Percentiles rank a stretch among this genome's conserved stretches.
Evolutionary conservation across 2,797 vertebrate species (phyloP).

Genomic region (Rhinatrema bivittatum): DNA sequence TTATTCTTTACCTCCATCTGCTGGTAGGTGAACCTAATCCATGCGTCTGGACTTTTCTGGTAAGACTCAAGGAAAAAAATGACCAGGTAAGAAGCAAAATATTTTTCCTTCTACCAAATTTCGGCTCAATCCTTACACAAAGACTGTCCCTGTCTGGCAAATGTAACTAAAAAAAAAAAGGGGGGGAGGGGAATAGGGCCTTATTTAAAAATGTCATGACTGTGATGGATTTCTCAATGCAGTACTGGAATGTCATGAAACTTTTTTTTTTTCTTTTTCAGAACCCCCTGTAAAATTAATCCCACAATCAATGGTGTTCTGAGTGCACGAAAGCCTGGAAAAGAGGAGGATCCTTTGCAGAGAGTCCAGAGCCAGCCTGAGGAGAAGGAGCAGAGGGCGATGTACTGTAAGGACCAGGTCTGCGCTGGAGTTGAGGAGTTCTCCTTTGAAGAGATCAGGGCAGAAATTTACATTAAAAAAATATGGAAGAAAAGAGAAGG

Average conservation of each 20-base stretch:
- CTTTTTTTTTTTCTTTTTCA: slow-evolving; percentile 27
- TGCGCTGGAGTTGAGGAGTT: slow-evolving; percentile 83
- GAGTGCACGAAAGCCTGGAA: slow-evolving; percentile 72
- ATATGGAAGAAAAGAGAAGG: slow-evolving; percentile 45
- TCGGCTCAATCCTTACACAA: too few relatives aligned
- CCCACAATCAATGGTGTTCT: slow-evolving; percentile 76
- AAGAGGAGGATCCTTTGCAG: slow-evolving; percentile 75
- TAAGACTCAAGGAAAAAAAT: too few relatives aligned
- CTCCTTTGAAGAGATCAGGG: slow-evolving; percentile 87
- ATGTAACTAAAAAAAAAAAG: too few relatives aligned
- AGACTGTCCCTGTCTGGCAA: too few relatives aligned
- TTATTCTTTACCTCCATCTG: too few relatives aligned
- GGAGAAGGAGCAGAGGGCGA: slow-evolving; percentile 66
- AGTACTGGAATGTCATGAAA: neutral
- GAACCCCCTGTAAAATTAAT: slow-evolving; percentile 92
- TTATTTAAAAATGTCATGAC: too few relatives aligned
- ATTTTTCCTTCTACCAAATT: too few relatives aligned
- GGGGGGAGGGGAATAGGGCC: too few relatives aligned
- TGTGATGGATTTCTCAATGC: too few relatives aligned
- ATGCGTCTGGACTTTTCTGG: too few relatives aligned
- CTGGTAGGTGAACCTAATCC: too few relatives aligned
- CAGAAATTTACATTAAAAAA: slow-evolving; percentile 81
- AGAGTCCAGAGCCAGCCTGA: slow-evolving; percentile 69
- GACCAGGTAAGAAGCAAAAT: too few relatives aligned
- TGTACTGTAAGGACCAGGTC: slow-evolving; percentile 91